Base-by-base conservation (phyloP, 2,888 invertebrate species). In the Junonia oenone region DNA sequence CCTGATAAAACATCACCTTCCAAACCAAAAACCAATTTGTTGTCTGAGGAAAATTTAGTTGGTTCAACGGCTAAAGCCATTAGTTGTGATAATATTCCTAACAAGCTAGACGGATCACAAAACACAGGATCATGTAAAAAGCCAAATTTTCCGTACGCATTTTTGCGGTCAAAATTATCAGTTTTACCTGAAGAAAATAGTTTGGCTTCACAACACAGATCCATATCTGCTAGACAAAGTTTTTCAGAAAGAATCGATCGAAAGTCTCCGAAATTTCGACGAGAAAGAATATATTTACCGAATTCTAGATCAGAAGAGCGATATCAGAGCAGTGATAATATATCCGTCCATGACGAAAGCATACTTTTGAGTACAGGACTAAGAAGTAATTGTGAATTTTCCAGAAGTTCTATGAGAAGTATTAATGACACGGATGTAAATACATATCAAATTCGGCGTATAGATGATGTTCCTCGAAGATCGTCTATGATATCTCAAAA, bases 161-260 rank as follows among this genome's bases (percentile, higher is more conserved):
- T 95, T 73, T 82, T 95, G 22, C 91, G 95, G 57, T 95, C 95
- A 0, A 94, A 94, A 64, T 81, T 96, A 45, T 94, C 95, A 8
- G 95, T 95, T 43, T 81, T 95, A 61, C 95, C 95, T 1, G 95
- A 95, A 81, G 95, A 95, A 79, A 93, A 93, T 63, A 91, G 91
- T 61, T 90, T 92, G 56, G 72, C 91, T 40, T 90, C 82, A 29
- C 89, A 91, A 67, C 89, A 91, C 69, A 85, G 87, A 69, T 76
- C 74, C 56, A 89, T 74, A 75, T 84, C 77, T 69, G 88, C 81
- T 58, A 89, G 83, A 71, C 92, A 82, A 77, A 92, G 91, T 65
- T 90, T 91, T 66, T 90, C 90, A 14, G 91, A 91, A 63, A 78
- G 87, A 72, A 76, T 87, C 63, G 88, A 87, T 61, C 74, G 90